A percentile compares a stretch with the other conserved stretches of the same genome.
phyloP scores from a whole-genome alignment of 2,113 vertebrate genomes.

The Rattus rattus region DNA sequence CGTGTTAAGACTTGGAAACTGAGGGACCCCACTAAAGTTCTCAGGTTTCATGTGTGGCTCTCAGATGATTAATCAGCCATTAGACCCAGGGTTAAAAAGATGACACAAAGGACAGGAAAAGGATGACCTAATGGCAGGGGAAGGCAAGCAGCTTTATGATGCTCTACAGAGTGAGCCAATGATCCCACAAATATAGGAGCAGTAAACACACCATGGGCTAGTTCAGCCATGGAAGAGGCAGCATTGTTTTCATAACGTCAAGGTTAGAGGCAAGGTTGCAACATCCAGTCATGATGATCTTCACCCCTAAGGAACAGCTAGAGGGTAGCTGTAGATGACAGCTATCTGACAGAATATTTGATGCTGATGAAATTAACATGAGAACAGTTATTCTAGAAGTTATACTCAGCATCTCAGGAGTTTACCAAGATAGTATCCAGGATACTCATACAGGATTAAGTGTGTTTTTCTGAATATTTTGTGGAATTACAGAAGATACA shows the following conservation, averaged over 20 bases:
- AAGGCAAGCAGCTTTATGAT: neutral
- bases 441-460: neutral
- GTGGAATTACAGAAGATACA: neutral
- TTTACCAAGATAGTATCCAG: neutral
- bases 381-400: neutral
- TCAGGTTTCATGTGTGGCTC: neutral
- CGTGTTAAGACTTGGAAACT: neutral
- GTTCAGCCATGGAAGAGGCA: neutral
- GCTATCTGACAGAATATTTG: neutral
- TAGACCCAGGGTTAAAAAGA: too few species aligned
- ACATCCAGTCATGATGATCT: neutral
- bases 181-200: neutral
- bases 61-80: neutral
- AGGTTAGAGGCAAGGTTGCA: neutral
- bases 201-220: neutral
- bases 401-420: neutral
- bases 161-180: neutral
- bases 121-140: neutral
- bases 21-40: neutral
- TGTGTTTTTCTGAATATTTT: neutral
- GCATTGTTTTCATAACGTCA: neutral
- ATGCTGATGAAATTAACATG: neutral
- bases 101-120: neutral
- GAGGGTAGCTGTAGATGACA: neutral
- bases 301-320: neutral